phyloP scores from a whole-genome alignment of 2,113 vertebrate genomes.

The Scolopax mira region DNA sequence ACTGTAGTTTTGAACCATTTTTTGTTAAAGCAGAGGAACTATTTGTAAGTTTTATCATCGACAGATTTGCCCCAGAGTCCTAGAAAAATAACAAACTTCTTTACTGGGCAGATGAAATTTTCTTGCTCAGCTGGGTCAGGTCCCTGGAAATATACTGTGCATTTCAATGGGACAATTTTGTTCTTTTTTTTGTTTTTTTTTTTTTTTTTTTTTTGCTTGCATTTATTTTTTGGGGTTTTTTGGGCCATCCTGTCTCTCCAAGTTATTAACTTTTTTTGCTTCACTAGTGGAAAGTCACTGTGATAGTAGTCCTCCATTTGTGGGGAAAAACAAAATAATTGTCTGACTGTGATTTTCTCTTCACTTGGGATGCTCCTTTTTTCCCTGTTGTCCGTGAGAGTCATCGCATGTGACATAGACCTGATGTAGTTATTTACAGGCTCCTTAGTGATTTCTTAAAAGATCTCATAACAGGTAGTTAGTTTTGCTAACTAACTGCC shows the following conservation, averaged over 20 bases:
- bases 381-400: neutral
- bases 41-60: neutral
- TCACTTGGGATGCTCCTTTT: neutral
- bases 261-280: neutral
- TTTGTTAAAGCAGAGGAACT: neutral
- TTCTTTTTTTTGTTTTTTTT: neutral
- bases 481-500: neutral
- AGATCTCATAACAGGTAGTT: neutral
- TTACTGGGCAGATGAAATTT: neutral
- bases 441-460: neutral
- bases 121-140: neutral
- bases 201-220: neutral
- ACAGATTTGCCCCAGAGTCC: neutral
- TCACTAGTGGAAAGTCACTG: neutral
- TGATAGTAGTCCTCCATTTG: neutral
- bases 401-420: neutral
- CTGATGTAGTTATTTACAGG: neutral
- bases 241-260: neutral
- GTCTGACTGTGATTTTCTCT: neutral
- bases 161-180: neutral
- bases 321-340: neutral
- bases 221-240: neutral
- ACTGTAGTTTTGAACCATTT: neutral
- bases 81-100: neutral
- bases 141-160: neutral